A percentile compares a stretch with the other conserved stretches of the same genome.
Evolutionary conservation across 2,888 invertebrate species (phyloP).

Genomic region (Drosophila imparisetae): DNA sequence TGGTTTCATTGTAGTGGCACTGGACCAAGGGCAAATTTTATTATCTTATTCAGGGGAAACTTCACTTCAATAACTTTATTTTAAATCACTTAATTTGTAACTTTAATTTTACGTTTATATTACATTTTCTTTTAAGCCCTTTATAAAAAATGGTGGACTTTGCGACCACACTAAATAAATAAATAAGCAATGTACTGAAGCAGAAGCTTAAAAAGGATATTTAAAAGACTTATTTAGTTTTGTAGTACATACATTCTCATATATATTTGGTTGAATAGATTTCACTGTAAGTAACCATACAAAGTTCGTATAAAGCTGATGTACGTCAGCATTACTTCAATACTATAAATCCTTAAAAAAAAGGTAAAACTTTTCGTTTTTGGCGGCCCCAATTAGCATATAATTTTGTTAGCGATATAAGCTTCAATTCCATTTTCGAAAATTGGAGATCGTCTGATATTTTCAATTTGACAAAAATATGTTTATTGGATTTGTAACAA

Average conservation of each 20-base stretch:
- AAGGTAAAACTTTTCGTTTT: not conserved
- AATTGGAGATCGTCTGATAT: not conserved
- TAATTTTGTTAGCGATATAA: not conserved
- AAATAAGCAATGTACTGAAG: not conserved
- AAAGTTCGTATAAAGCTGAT: too few species aligned
- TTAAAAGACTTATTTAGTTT: not conserved
- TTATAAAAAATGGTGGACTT: not conserved
- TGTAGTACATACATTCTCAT: not conserved
- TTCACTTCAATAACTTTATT: not conserved
- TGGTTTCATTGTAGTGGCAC: too few species aligned
- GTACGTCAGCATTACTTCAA: not conserved
- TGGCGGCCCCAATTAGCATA: not conserved
- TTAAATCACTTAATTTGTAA: not conserved
- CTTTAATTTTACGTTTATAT: not conserved
- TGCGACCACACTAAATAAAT: not conserved
- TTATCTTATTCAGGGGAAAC: too few species aligned
- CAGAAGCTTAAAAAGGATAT: not conserved
- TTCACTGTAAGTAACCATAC: not conserved
- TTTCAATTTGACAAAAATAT: not conserved
- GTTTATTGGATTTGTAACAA: not conserved
- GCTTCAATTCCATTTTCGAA: too few species aligned
- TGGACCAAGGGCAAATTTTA: not conserved
- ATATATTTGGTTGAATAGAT: not conserved
- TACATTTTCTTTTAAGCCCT: not conserved
- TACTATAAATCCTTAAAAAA: not conserved